Evolutionary conservation across 2,888 invertebrate genomes (phyloP).

Genomic region (Polydrusus tereticollis): DNA sequence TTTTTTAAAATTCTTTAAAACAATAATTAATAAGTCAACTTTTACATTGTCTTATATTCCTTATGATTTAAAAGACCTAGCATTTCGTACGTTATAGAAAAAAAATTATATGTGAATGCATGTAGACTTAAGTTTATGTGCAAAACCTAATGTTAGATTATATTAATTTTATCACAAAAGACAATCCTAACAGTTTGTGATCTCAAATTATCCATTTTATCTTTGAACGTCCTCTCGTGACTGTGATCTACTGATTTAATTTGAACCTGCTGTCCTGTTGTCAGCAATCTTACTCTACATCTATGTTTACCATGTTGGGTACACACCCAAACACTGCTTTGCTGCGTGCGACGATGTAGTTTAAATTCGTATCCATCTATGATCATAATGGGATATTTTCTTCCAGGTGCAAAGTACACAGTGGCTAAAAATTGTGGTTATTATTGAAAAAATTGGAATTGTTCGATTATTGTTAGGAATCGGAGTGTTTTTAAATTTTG

Average conservation of each 20-base stretch:
- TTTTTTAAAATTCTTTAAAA: too few species aligned
- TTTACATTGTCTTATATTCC: too few species aligned
- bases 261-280: slow-evolving; percentile 21
- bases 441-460: too few species aligned
- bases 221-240: slow-evolving; percentile 24
- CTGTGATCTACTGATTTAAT: slow-evolving; percentile 31
- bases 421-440: slow-evolving; percentile 18
- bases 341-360: background rate
- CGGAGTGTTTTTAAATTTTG: too few species aligned
- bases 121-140: too few species aligned
- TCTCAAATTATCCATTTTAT: background rate
- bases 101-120: too few species aligned
- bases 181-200: background rate
- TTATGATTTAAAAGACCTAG: too few species aligned
- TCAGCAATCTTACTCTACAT: slow-evolving; percentile 22
- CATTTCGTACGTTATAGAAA: too few species aligned
- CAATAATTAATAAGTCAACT: too few species aligned
- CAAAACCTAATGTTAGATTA: background rate
- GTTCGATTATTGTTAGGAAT: too few species aligned
- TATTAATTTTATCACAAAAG: background rate
- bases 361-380: slow-evolving; percentile 39
- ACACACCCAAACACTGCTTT: slow-evolving; percentile 25
- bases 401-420: slow-evolving; percentile 30
- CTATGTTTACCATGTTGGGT: slow-evolving; percentile 4
- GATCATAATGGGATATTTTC: slow-evolving; percentile 42